These are phyloP conservation scores for Pseudomyrmex cubaensis DNA, from an alignment of 1,140 invertebrate genomes.

Conservation along the genomic window DNA sequence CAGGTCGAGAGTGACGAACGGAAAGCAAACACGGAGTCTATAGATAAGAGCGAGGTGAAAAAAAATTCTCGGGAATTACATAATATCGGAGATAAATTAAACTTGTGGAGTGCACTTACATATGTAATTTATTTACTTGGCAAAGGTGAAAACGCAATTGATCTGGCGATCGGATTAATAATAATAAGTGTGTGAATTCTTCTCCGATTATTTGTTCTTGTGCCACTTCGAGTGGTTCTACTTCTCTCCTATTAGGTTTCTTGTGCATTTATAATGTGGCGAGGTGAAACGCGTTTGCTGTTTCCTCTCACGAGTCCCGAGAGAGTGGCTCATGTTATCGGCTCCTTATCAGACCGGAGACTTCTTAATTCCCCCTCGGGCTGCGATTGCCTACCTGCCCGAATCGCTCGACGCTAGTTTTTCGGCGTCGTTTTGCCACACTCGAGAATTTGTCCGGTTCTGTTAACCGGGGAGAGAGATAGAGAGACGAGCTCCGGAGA, in stretches of 20 bases:
- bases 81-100: constrained; percentile 16
- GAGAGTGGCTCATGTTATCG: constrained; percentile 48
- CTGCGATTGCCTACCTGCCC: constrained; percentile 15
- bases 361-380: constrained; percentile 4
- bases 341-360: constrained; percentile 32
- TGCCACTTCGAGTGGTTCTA: no score
- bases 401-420: constrained; percentile 6
- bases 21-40: constrained; percentile 42
- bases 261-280: constrained; percentile 8
- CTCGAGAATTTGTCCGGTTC: constrained; percentile 40
- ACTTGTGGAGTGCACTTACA: no score
- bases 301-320: not conserved
- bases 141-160: not conserved
- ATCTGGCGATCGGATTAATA: not conserved
- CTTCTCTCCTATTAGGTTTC: not conserved
- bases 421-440: constrained; percentile 42
- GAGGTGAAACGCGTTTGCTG: not conserved
- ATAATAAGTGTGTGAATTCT: not conserved
- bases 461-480: constrained; percentile 36
- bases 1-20: constrained; percentile 40
- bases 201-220: no score
- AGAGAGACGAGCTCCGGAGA: constrained; percentile 42
- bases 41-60: constrained; percentile 27
- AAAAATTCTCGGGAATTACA: constrained; percentile 4
- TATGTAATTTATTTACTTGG: not conserved